Evolutionary conservation across 2,888 invertebrate species (phyloP).

Genomic region (Glyphotaelius pellucidus): DNA sequence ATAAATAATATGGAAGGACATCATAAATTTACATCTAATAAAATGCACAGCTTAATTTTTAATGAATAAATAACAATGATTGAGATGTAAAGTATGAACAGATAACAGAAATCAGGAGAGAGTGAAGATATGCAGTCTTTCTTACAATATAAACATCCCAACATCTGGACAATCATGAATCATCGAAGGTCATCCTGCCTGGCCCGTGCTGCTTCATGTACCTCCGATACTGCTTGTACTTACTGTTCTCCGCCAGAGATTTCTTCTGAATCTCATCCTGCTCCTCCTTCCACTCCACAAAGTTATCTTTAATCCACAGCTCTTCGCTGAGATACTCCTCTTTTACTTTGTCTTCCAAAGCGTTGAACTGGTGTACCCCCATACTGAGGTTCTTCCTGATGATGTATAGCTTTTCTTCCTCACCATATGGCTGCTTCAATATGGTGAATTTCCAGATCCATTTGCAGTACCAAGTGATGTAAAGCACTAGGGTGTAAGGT

Average conservation of each 20-base stretch:
- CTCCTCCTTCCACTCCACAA: conserved; percentile 85
- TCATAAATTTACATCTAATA: conserved; percentile 6
- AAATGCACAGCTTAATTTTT: conserved; percentile 43
- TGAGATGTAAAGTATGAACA: conserved; percentile 13
- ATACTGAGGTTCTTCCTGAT: conserved; percentile 88
- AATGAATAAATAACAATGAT: conserved; percentile 47
- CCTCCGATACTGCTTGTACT: conserved; percentile 92
- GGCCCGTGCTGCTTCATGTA: conserved; percentile 94
- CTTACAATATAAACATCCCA: conserved; percentile 36
- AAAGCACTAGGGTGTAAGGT: conserved; percentile 85
- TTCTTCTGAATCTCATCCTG: conserved; percentile 92
- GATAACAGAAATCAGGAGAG: conserved; percentile 33
- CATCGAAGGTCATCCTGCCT: conserved; percentile 94
- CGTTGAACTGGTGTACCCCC: conserved; percentile 84
- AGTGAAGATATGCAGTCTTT: conserved; percentile 54
- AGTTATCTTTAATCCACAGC: conserved; percentile 91
- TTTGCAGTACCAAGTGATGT: conserved; percentile 84
- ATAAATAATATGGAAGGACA: conserved; percentile 43
- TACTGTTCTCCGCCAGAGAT: conserved; percentile 89
- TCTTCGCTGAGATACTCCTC: conserved; percentile 85
- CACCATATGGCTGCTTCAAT: conserved; percentile 85
- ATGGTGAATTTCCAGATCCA: conserved; percentile 92
- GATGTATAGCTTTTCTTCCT: conserved; percentile 90
- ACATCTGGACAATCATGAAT: conserved; percentile 73
- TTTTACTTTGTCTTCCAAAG: conserved; percentile 85